phyloP scores from a whole-genome alignment of 1,140 invertebrate genomes.

The Drosophila athabasca region DNA sequence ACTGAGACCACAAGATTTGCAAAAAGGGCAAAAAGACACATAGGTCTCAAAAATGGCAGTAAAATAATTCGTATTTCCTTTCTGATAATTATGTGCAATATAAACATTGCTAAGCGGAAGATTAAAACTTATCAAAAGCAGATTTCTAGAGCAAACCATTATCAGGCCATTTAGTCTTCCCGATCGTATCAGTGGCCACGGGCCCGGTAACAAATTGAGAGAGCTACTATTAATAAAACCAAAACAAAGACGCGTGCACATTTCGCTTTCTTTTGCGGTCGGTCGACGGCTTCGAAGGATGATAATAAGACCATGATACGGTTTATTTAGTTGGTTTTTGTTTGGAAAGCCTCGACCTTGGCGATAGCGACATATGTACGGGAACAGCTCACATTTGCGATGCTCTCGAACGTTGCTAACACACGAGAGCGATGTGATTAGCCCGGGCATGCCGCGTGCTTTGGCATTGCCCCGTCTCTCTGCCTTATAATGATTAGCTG shows the following conservation, averaged over 20 bases:
- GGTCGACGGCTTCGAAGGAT: slow-evolving; percentile 36
- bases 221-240: slow-evolving; percentile 55
- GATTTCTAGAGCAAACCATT: background rate
- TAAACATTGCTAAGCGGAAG: too few species aligned
- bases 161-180: background rate
- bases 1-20: slow-evolving; percentile 15
- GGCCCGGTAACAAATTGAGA: slow-evolving; percentile 52
- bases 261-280: slow-evolving; percentile 40
- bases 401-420: slow-evolving; percentile 36
- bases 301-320: slow-evolving; percentile 40
- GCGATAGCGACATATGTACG: slow-evolving; percentile 27
- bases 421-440: slow-evolving; percentile 67
- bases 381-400: slow-evolving; percentile 27
- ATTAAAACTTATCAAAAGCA: background rate
- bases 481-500: slow-evolving; percentile 40
- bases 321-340: slow-evolving; percentile 31
- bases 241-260: slow-evolving; percentile 66
- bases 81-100: too few species aligned
- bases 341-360: slow-evolving; percentile 64
- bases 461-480: slow-evolving; percentile 16
- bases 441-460: slow-evolving; percentile 50
- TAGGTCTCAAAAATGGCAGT: too few species aligned
- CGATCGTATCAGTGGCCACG: slow-evolving; percentile 20
- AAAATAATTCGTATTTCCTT: too few species aligned
- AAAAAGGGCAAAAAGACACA: slow-evolving; percentile 5